Percentiles rank a stretch among this genome's conserved stretches.
These are phyloP conservation scores for Suillia variegata DNA, from an alignment of 2,888 invertebrate genomes.

Conservation along the genomic window DNA sequence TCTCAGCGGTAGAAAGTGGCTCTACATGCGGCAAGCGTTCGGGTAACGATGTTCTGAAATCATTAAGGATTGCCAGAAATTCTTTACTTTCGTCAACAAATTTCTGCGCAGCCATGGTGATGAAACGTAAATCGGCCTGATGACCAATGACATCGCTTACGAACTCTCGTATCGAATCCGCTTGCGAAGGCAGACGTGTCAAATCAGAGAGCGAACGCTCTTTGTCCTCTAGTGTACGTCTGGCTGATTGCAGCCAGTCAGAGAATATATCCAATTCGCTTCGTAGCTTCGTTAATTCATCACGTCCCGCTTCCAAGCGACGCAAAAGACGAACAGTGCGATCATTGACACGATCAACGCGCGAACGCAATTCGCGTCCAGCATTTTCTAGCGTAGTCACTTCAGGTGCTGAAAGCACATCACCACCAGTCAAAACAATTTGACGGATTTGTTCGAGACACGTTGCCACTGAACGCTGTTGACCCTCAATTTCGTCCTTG, in stretches of 20 bases:
- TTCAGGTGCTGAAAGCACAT: constrained; percentile 91
- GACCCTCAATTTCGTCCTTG: constrained; percentile 86
- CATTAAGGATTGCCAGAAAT: constrained; percentile 81
- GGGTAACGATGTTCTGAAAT: constrained; percentile 83
- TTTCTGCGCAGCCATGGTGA: constrained; percentile 95
- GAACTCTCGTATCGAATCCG: constrained; percentile 84
- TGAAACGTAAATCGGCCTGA: constrained; percentile 93
- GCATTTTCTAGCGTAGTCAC: constrained; percentile 85
- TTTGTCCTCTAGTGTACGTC: constrained; percentile 81
- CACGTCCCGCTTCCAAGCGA: constrained; percentile 77
- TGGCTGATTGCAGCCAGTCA: constrained; percentile 82
- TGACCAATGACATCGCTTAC: constrained; percentile 93
- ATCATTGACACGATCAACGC: constrained; percentile 82
- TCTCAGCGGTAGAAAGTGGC: constrained; percentile 71
- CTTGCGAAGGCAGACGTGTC: constrained; percentile 71
- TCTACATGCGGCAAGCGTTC: constrained; percentile 81
- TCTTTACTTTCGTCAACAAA: constrained; percentile 96
- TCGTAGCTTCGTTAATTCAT: constrained; percentile 86
- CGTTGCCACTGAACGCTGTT: constrained; percentile 81
- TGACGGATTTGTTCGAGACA: constrained; percentile 90
- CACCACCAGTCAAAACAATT: constrained; percentile 85
- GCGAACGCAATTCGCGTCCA: constrained; percentile 79
- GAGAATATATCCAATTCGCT: constrained; percentile 82
- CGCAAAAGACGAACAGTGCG: constrained; percentile 79
- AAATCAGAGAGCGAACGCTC: constrained; percentile 81